phyloP scores from a whole-genome alignment of 2,113 vertebrate species.

The Gadus chalcogrammus region DNA sequence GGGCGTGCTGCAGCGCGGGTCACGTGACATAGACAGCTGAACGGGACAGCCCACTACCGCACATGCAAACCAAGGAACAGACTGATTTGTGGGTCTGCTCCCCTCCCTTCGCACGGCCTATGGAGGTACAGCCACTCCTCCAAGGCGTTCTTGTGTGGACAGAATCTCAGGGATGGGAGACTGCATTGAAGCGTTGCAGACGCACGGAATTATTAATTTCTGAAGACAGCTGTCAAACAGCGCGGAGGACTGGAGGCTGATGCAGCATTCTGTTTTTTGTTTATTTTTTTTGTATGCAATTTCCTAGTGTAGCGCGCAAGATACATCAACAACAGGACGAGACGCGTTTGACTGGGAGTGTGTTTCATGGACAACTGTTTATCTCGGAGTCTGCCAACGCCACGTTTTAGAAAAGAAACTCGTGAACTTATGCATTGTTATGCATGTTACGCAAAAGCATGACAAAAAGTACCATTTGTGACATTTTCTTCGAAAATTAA shows the following conservation, averaged over 20 bases:
- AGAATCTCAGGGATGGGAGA: conserved; percentile 19
- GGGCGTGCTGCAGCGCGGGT: conserved; percentile 43
- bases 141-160: conserved; percentile 51
- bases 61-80: conserved; percentile 34
- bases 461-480: background rate
- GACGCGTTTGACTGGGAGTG: conserved; percentile 17
- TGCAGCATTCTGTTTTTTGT: background rate
- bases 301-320: conserved; percentile 1
- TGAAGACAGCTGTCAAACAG: background rate
- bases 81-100: background rate
- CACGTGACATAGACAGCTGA: conserved; percentile 41
- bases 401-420: conserved; percentile 53
- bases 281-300: background rate
- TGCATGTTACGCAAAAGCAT: conserved; percentile 4
- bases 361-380: conserved; percentile 40
- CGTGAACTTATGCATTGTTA: conserved; percentile 28
- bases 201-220: conserved; percentile 1
- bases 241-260: background rate
- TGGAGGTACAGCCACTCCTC: conserved; percentile 41
- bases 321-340: conserved; percentile 8
- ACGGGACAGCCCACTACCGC: conserved; percentile 39
- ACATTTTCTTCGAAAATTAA: background rate
- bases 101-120: conserved; percentile 29
- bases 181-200: conserved; percentile 21
- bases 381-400: conserved; percentile 52